phyloP scores from a whole-genome alignment of 2,113 vertebrate genomes.

The Oenanthe melanoleuca region DNA sequence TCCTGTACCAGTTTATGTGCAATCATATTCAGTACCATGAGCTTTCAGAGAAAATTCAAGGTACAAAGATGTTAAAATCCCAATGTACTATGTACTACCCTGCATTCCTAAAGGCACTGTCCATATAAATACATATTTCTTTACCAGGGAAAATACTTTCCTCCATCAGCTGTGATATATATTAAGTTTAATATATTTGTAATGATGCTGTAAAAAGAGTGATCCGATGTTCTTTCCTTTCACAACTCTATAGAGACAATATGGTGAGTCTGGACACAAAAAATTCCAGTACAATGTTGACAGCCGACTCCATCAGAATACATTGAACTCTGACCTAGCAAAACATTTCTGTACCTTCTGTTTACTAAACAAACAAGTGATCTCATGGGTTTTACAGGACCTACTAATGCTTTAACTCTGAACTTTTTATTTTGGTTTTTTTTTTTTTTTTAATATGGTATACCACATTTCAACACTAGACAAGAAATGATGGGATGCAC shows the following conservation, averaged over 20 bases:
- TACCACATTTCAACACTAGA: not conserved
- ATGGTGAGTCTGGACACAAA: not conserved
- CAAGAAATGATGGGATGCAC: not conserved
- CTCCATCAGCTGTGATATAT: not conserved
- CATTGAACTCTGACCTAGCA: not conserved
- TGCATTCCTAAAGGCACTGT: not conserved
- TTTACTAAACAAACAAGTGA: not conserved
- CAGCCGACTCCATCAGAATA: not conserved
- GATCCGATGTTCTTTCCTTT: not conserved
- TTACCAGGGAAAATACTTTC: not conserved
- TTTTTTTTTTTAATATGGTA: not conserved
- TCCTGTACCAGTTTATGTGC: not conserved
- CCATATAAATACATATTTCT: not conserved
- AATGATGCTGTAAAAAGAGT: not conserved
- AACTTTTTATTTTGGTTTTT: rapidly evolving
- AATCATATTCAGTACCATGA: not conserved
- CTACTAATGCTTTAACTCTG: not conserved
- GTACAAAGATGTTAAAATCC: not conserved
- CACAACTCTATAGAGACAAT: not conserved
- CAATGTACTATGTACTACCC: not conserved
- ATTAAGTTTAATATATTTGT: not conserved
- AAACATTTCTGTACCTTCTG: not conserved
- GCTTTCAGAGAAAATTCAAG: not conserved
- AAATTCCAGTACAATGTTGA: rapidly evolving
- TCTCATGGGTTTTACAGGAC: not conserved